Evolutionary conservation across 1,140 invertebrate species (phyloP).

Genomic region (Bombus ignitus): DNA sequence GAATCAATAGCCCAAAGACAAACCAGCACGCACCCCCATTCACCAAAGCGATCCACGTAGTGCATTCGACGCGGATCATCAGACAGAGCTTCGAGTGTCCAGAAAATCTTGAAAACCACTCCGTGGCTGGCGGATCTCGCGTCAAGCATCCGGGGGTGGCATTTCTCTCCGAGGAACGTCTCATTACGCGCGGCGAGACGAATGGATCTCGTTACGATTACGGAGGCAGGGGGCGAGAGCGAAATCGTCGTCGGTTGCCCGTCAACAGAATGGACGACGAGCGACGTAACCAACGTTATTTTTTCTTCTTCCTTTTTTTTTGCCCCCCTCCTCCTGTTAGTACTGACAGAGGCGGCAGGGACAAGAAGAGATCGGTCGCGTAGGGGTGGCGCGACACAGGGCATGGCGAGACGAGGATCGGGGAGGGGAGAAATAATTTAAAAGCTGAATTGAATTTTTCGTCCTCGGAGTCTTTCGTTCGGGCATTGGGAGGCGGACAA

Average conservation of each 20-base stretch:
- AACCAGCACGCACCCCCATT: not conserved
- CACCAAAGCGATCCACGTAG: not conserved
- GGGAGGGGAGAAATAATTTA: slow-evolving; percentile 80
- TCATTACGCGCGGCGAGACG: slow-evolving; percentile 63
- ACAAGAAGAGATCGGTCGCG: slow-evolving; percentile 52
- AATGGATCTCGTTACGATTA: slow-evolving; percentile 70
- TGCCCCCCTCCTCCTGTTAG: not conserved
- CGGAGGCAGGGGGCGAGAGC: slow-evolving; percentile 1
- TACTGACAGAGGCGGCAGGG: slow-evolving; percentile 48
- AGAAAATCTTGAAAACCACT: slow-evolving; percentile 12
- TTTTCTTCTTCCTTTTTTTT: slow-evolving; percentile 40
- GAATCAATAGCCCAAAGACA: not conserved
- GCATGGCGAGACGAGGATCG: slow-evolving; percentile 49
- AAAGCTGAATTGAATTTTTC: slow-evolving; percentile 84
- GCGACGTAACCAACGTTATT: slow-evolving; percentile 68
- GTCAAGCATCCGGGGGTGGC: slow-evolving; percentile 36
- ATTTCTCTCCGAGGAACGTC: slow-evolving; percentile 60
- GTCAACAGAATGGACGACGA: slow-evolving; percentile 55
- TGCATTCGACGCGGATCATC: slow-evolving; percentile 13
- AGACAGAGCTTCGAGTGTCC: not conserved
- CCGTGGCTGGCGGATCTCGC: not conserved
- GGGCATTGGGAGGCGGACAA: slow-evolving; percentile 82
- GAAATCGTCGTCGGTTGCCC: slow-evolving; percentile 45
- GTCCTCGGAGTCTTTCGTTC: slow-evolving; percentile 82
- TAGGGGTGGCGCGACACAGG: slow-evolving; percentile 34